Conservation (phyloP, 2,888 invertebrate genomes). For the Xanthorhoe spadicearia region DNA sequence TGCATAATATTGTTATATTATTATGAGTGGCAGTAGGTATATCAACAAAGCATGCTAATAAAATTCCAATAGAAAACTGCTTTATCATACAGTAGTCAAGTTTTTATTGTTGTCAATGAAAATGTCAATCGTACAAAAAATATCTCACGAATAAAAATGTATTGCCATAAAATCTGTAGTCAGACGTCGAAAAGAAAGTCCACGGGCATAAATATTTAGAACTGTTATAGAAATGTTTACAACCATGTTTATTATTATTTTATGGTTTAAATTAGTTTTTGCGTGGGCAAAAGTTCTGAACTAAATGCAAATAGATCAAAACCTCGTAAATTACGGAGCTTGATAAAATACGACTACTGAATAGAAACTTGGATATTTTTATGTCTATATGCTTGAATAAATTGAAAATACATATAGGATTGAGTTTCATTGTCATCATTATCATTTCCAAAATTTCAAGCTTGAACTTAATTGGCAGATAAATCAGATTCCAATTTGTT, state of each 20-base stretch:
- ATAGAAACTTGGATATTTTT: conserved; percentile 22
- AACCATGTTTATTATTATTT: conserved; percentile 48
- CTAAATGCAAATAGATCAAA: conserved; percentile 36
- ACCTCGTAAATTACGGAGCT: conserved; percentile 30
- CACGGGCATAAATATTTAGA: conserved; percentile 42
- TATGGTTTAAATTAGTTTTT: conserved; percentile 39
- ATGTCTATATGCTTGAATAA: conserved; percentile 4
- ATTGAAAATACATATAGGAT: background rate
- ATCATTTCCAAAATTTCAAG: background rate
- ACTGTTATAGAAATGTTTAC: conserved; percentile 42
- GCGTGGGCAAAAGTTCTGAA: conserved; percentile 44
- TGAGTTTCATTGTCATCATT: background rate
- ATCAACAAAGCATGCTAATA: background rate
- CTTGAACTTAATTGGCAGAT: too few relatives aligned
- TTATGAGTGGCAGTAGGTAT: background rate
- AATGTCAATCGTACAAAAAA: conserved; percentile 4
- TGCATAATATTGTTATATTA: background rate
- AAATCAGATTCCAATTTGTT: too few relatives aligned
- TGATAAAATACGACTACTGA: conserved; percentile 31
- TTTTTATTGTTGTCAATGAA: background rate
- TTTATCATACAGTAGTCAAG: background rate
- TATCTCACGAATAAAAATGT: conserved; percentile 4
- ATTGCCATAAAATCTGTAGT: conserved; percentile 9
- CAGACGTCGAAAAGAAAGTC: conserved; percentile 35
- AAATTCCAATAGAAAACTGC: background rate